Evolutionary conservation across 2,888 invertebrate genomes (phyloP).

Genomic region (Pocota personata): DNA sequence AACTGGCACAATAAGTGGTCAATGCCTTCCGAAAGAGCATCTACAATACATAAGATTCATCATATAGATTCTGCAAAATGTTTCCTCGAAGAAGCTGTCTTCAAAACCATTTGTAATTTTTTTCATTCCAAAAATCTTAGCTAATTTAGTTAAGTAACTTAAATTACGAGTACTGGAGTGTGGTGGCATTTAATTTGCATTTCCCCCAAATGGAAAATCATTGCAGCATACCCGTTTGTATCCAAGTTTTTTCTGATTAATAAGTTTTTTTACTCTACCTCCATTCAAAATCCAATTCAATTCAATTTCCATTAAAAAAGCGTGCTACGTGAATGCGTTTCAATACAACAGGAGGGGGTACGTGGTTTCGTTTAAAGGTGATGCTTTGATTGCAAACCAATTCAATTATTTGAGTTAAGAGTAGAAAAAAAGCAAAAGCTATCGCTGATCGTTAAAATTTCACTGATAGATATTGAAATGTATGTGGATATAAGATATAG

Average conservation of each 20-base stretch:
- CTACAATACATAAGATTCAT: too few relatives aligned
- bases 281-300: background rate
- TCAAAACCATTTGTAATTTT: too few relatives aligned
- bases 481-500: too few relatives aligned
- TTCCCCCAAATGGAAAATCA: background rate
- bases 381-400: background rate
- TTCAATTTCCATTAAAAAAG: background rate
- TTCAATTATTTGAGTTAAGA: background rate
- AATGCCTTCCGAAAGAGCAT: too few relatives aligned
- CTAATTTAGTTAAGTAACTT: too few relatives aligned
- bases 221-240: background rate
- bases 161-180: too few relatives aligned
- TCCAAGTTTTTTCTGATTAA: background rate
- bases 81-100: too few relatives aligned
- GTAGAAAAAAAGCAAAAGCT: background rate
- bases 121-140: too few relatives aligned
- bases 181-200: too few relatives aligned
- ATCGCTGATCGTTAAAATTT: background rate
- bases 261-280: background rate
- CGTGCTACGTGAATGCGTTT: background rate
- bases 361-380: background rate
- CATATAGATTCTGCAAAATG: too few relatives aligned
- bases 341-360: background rate
- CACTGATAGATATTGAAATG: too few relatives aligned
- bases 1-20: too few relatives aligned